Evolutionary conservation across 2,113 vertebrate species (phyloP).

Genomic region (Ceratotherium simum): DNA sequence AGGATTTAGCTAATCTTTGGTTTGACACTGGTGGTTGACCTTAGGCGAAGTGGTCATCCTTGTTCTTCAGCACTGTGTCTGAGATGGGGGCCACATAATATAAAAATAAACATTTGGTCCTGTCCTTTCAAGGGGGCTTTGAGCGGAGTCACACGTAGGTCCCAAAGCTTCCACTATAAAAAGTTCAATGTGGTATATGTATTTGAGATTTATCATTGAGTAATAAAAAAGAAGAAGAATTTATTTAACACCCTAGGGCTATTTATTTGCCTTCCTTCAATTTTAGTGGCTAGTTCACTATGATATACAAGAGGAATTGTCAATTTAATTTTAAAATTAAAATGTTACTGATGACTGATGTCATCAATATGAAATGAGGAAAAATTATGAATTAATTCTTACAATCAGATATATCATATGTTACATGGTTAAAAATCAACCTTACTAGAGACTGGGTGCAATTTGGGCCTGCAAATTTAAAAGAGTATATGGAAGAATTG

Average conservation of each 20-base stretch:
- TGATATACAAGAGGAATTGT: not conserved
- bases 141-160: not conserved
- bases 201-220: not conserved
- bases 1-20: not conserved
- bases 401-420: not conserved
- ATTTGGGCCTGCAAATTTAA: not conserved
- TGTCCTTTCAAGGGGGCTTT: not conserved
- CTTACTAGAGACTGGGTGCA: not conserved
- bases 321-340: constrained; percentile 39
- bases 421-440: constrained; percentile 43
- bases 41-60: not conserved
- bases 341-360: not conserved
- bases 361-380: constrained; percentile 35
- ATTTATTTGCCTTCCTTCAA: not conserved
- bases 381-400: constrained; percentile 50
- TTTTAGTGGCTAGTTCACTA: constrained; percentile 40
- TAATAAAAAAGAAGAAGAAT: not conserved
- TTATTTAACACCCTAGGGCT: not conserved
- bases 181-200: not conserved
- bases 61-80: not conserved
- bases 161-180: not conserved
- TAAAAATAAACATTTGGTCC: not conserved
- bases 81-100: not conserved
- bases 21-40: not conserved
- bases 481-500: constrained; percentile 34